Percentiles rank a stretch among this genome's conserved stretches.
phyloP scores from a whole-genome alignment of 1,140 invertebrate genomes.

The Vanessa atalanta region DNA sequence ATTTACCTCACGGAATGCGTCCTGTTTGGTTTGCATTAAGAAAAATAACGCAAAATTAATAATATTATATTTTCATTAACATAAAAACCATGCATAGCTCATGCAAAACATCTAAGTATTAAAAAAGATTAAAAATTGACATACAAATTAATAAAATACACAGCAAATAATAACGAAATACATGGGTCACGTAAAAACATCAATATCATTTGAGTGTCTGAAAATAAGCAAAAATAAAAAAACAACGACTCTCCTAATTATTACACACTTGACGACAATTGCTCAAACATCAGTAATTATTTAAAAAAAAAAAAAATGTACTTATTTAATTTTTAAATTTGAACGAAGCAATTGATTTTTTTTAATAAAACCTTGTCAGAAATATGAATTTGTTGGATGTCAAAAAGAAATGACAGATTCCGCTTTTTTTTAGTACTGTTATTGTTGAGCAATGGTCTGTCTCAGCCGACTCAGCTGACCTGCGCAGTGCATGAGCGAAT shows the following conservation, averaged over 20 bases:
- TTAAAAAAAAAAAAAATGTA: not conserved
- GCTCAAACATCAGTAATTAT: not conserved
- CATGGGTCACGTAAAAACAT: not conserved
- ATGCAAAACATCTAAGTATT: constrained; percentile 4
- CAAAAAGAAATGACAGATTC: too few species aligned
- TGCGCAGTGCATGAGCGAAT: constrained; percentile 93
- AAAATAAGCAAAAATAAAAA: constrained; percentile 22
- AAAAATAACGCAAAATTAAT: constrained; percentile 40
- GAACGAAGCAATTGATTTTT: not conserved
- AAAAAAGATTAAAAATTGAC: not conserved
- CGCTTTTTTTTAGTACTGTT: too few species aligned
- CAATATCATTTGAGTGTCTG: constrained; percentile 5
- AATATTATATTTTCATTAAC: not conserved
- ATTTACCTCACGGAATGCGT: constrained; percentile 77
- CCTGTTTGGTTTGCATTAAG: constrained; percentile 57
- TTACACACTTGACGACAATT: constrained; percentile 8
- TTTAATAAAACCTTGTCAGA: too few species aligned
- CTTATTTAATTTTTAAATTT: not conserved
- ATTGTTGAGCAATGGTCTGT: constrained; percentile 12
- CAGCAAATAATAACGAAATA: constrained; percentile 14
- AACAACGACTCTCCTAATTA: constrained; percentile 15
- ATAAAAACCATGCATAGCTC: constrained; percentile 18
- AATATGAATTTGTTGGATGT: too few species aligned
- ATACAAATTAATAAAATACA: constrained; percentile 16
- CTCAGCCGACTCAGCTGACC: constrained; percentile 70